Evolutionary conservation across 2,797 vertebrate genomes (phyloP), one percentile per base, ranked within the genome.

Genomic region (Sebastes matsubarae): DNA sequence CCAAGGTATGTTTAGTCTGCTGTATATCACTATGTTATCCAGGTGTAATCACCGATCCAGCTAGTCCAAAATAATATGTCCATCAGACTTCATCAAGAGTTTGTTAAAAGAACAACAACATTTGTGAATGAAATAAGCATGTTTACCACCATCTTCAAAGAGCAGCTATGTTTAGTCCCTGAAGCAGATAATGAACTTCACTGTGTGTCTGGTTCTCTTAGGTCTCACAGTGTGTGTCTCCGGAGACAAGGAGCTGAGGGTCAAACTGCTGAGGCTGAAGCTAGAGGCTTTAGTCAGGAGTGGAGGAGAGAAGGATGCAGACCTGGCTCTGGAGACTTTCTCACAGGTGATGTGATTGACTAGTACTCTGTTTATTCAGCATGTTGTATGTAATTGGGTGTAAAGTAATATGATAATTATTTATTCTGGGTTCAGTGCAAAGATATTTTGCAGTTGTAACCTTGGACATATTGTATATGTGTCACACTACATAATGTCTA

Each of bases 281-380:
- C 92, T 97, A 14, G 94, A 97, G 81, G 94, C 96, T 72, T 94
- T 97, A 87, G 92, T 98, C 79, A 94, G 94, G 91, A 94, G 93
- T 79, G 93, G 82, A 67, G 95, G 91, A 72, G 88, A 86, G 58
- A 92, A 92, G 22, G 93, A 94, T 93, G 95, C 95, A 69, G 96
- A 97, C 55, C 96, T 97, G 88, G 97, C 97, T 54, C 76, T 98
- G 75, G 88, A 91, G 82, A 93, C 88, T 18, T 95, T 99, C 74
- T 90, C 96, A 67, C 96, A 98, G 97, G 98, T 99, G 95, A 66
- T 29, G 8, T 72, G 3, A 60, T 34, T 78, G 2, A 66, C 25
- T 32, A 24, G 24, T 20, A 20, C n/a, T 69, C 0, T 22, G 4
- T 46, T 60, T 32, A 13, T 68, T 13, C 4, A 42, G 20, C 8